Evolutionary conservation across 2,113 vertebrate species (phyloP), one percentile per base, ranked within the genome.

Genomic region (Bufo gargarizans): DNA sequence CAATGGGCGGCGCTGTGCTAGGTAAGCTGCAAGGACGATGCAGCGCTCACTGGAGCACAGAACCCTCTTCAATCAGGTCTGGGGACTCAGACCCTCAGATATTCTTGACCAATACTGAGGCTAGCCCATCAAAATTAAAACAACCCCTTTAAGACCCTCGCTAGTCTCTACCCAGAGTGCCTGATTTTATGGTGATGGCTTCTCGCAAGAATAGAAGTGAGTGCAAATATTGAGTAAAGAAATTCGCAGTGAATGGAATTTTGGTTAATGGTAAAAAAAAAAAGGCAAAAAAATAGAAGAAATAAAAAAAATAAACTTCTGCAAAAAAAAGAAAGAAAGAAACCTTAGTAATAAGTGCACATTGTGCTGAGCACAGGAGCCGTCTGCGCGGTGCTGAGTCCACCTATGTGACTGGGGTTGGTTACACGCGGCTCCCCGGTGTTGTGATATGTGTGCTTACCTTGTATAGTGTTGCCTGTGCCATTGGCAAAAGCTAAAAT

Each of bases 401-500:
- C 87, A 88, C 71, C 87, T 88, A 88, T 84, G 58, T 65, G 80
- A 77, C 69, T 72, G 49, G 50, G 77, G 69, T 76, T 45, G 59
- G 86, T 77, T 77, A 56, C n/a, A 67, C 81, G 78, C 71, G 84
- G 87, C 71, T 88, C 58, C 87, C 80, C 80, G 78, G 84, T 88
- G 87, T 84, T 84, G 87, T 53, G 53, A 72, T 67, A 77, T 84
- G 58, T 88, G 58, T 84, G 87, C 81, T 88, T 84, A 88, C 87
- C 81, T 88, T 88, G 87, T 88, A 67, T 88, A 77, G 87, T 65
- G 87, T 88, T 88, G 72, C 87, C 59, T 65, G 55, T 53, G 74
- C 72, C 69, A 84, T 82, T 88, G 87, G 87, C 87, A 88, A 84
- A 88, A 76, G 71, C 87, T 88, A 58, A 88, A 88, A 88, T 88